Conservation (phyloP, 2,888 invertebrate species). For the Himalopsyche kuldschensis region DNA sequence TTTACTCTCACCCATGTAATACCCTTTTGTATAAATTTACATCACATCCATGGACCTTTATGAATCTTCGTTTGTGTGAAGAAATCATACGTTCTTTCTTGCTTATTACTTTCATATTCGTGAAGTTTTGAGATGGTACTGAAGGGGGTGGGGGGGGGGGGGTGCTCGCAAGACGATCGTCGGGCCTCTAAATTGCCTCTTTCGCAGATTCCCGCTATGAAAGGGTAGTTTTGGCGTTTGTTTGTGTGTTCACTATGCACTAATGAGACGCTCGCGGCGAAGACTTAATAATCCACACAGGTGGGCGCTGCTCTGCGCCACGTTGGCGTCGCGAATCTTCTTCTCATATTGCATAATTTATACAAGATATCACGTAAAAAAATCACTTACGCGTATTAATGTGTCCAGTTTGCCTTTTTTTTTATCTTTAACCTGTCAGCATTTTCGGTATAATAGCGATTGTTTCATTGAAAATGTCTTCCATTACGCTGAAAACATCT, state of each 20-base stretch:
- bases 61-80: too few relatives aligned
- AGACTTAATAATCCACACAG: not conserved
- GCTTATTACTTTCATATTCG: not conserved
- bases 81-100: not conserved
- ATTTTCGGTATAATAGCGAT: too few relatives aligned
- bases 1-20: too few relatives aligned
- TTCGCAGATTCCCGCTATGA: not conserved
- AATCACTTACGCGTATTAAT: too few relatives aligned
- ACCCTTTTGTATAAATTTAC: too few relatives aligned
- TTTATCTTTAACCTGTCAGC: too few relatives aligned
- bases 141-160: not conserved
- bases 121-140: not conserved
- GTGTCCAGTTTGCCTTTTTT: too few relatives aligned
- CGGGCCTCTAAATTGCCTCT: not conserved
- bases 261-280: not conserved
- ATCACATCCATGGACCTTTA: too few relatives aligned
- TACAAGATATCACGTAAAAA: too few relatives aligned
- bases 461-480: too few relatives aligned
- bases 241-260: not conserved
- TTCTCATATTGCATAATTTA: too few relatives aligned
- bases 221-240: constrained; percentile 1
- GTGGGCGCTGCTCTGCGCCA: not conserved
- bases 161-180: not conserved
- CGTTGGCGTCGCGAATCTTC: not conserved
- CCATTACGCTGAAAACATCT: too few relatives aligned